Evolutionary conservation across 2,888 invertebrate genomes (phyloP).

Genomic region (Ecliptopera silaceata): DNA sequence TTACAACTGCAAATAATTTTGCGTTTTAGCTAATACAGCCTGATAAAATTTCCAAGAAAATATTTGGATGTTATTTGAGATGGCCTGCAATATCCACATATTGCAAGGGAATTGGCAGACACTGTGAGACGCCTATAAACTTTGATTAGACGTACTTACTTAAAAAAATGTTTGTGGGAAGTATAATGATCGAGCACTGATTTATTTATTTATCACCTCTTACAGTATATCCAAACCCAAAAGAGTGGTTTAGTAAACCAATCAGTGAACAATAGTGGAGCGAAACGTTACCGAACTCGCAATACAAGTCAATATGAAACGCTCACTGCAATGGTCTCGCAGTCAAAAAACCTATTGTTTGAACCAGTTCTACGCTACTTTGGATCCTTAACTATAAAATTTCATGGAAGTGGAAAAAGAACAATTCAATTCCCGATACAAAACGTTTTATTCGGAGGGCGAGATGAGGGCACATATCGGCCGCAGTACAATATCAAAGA

Average conservation of each 20-base stretch:
- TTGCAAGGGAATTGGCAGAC: conserved; percentile 20
- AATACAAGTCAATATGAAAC: conserved; percentile 9
- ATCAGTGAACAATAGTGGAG: not conserved
- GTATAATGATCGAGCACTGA: no score
- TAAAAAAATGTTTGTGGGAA: no score
- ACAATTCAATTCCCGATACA: conserved; percentile 75
- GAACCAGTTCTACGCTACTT: conserved; percentile 23
- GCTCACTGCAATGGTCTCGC: conserved; percentile 5
- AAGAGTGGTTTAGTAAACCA: no score
- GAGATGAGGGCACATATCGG: conserved; percentile 62
- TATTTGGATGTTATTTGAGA: conserved; percentile 23
- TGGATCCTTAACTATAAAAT: conserved; percentile 39
- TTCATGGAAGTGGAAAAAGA: conserved; percentile 40
- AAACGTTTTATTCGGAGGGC: conserved; percentile 69
- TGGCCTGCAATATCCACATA: conserved; percentile 20
- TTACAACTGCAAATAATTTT: not conserved
- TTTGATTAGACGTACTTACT: no score
- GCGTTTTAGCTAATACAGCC: conserved; percentile 8
- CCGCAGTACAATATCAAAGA: conserved; percentile 56
- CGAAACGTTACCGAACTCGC: not conserved
- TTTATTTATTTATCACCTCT: no score
- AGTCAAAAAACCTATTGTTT: conserved; percentile 24
- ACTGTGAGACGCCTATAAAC: no score
- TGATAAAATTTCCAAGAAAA: conserved; percentile 10
- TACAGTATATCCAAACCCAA: no score